Base-by-base conservation (phyloP, 2,888 invertebrate species). In the Argyra leucocephala region DNA sequence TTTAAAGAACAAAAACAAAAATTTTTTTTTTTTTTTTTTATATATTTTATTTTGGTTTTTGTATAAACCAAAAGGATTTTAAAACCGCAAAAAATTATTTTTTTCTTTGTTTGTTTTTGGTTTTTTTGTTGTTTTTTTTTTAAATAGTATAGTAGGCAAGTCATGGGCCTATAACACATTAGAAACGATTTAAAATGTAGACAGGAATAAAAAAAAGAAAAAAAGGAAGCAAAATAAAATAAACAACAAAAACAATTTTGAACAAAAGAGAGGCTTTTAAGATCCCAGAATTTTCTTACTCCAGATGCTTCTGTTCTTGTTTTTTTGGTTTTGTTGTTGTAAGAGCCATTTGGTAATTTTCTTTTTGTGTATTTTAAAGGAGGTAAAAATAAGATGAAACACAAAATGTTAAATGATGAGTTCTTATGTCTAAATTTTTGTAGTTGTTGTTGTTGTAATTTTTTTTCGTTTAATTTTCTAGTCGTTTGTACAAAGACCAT, bases 51-150 rank as follows among this genome's bases (percentile, higher is more conserved):
- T n/a, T n/a, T n/a, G n/a, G n/a, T n/a, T n/a, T n/a, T n/a, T n/a
- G n/a, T 48, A 5, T 15, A 48, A 15, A 48, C 48, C 48, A 48
- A 48, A 48, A 48, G 24, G 23, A 60, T 60, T 22, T 60, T 22
- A 23, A n/a, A 60, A 23, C 22, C 60, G 4, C 60, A 60, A 60
- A 23, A 58, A 60, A 60, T 24, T 23, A 60, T 60, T 22, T 24
- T 60, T 60, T 64, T 62, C 65, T 62, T 57, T 63, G 26, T 61
- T 57, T 58, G 69, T 67, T 66, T 70, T 69, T 69, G 26, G 26
- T 69, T 71, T 67, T 37, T 37, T 12, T 37, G 31, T 15, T 37
- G 9, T 37, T 37, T 37, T 37, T 37, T 5, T 37, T 37, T 12
- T 37, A 12, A 37, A 37, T 37, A 48, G 48, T 15, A 15, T 18